Evolutionary conservation across 2,797 vertebrate genomes (phyloP).

Genomic region (Podarcis lilfordi): DNA sequence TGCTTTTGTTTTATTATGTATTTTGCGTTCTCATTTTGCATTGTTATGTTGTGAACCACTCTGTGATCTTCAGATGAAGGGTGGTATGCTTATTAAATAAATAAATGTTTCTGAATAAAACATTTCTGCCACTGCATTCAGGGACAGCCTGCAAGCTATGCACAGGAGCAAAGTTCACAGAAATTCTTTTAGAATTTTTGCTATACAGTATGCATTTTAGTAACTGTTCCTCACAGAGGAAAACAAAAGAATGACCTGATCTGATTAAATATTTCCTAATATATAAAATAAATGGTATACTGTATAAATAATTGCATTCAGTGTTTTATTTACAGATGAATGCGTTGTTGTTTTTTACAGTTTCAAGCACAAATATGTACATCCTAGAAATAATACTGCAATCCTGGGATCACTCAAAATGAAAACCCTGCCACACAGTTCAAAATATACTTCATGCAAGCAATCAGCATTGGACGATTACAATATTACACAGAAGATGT

Average conservation of each 20-base stretch:
- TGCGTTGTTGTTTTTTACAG: slow-evolving; percentile 32
- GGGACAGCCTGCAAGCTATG: not conserved
- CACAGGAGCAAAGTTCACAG: not conserved
- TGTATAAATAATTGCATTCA: slow-evolving; percentile 14
- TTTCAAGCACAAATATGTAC: slow-evolving; percentile 39
- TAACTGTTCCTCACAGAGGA: slow-evolving; percentile 16
- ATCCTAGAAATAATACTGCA: slow-evolving; percentile 27
- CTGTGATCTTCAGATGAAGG: too few relatives aligned
- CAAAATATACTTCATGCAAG: not conserved
- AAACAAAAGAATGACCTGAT: not conserved
- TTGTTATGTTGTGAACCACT: too few relatives aligned
- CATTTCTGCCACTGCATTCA: not conserved
- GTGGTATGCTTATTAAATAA: too few relatives aligned
- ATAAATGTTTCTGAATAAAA: not conserved
- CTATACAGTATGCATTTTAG: not conserved
- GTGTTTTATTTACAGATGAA: slow-evolving; percentile 46
- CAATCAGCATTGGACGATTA: slow-evolving; percentile 24
- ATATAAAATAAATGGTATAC: not conserved
- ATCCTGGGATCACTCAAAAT: not conserved
- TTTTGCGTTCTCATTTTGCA: too few relatives aligned
- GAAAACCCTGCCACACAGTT: not conserved
- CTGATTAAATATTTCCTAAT: not conserved
- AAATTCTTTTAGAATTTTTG: not conserved
- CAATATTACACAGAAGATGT: slow-evolving; percentile 12
- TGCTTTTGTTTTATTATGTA: too few relatives aligned